Percentiles rank a stretch among this genome's conserved stretches.
These are phyloP conservation scores for Arnoldichthys spilopterus DNA, from an alignment of 2,797 vertebrate genomes.

Conservation along the genomic window DNA sequence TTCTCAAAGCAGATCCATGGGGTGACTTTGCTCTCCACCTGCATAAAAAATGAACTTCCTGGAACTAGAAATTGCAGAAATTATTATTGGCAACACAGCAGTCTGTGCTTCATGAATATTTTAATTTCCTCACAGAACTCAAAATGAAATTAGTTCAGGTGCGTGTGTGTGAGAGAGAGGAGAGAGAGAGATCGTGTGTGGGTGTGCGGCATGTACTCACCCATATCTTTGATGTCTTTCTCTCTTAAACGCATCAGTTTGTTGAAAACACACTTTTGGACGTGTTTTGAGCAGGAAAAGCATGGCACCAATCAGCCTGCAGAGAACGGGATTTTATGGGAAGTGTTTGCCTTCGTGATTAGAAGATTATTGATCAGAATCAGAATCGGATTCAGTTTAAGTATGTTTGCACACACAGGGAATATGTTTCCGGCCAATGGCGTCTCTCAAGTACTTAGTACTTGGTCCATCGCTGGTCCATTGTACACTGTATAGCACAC, in stretches of 20 bases:
- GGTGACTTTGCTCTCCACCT: conserved; percentile 11
- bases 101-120: conserved; percentile 29
- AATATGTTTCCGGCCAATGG: too few species aligned
- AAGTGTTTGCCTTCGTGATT: background rate
- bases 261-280: background rate
- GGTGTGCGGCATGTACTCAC: background rate
- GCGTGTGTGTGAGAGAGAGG: background rate
- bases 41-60: conserved; percentile 13
- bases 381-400: too few species aligned
- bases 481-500: too few species aligned
- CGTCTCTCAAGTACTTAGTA: too few species aligned
- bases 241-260: background rate
- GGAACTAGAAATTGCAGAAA: conserved; percentile 9
- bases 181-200: too few species aligned
- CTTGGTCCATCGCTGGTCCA: too few species aligned
- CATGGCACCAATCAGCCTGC: too few species aligned
- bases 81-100: conserved; percentile 8
- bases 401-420: too few species aligned
- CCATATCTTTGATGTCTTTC: background rate
- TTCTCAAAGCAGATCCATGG: conserved; percentile 20
- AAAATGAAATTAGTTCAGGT: background rate
- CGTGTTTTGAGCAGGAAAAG: too few species aligned
- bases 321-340: too few species aligned
- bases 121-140: conserved; percentile 28
- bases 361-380: too few species aligned